Conservation (phyloP, 2,113 vertebrate species). For the Desmodus rotundus region DNA sequence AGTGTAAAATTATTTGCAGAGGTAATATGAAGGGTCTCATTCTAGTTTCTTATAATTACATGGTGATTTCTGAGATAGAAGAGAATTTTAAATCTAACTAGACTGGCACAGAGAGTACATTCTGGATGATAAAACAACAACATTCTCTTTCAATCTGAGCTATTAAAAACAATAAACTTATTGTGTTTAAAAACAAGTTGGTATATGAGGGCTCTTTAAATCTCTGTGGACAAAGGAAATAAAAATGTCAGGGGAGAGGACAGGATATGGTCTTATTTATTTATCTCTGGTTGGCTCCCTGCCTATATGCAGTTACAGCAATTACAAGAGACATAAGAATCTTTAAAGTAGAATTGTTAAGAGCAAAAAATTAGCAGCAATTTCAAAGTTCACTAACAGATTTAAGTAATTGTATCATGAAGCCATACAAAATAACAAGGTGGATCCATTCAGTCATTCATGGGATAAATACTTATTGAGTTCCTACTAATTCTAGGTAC, state of each 20-base stretch:
- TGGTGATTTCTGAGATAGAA: background rate
- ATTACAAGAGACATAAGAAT: background rate
- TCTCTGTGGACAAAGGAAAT: background rate
- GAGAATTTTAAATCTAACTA: background rate
- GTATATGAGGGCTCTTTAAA: background rate
- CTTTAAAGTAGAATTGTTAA: background rate
- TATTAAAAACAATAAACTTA: background rate
- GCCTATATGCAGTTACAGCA: background rate
- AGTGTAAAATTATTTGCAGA: background rate
- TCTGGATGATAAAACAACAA: constrained; percentile 11
- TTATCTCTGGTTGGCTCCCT: background rate
- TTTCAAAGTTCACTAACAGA: background rate
- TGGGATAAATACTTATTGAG: background rate
- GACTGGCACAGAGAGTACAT: background rate
- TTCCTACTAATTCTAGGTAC: background rate
- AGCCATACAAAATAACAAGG: background rate
- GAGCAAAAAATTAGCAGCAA: background rate
- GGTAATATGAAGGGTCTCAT: background rate
- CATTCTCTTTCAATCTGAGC: background rate
- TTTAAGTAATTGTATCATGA: background rate
- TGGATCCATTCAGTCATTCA: background rate
- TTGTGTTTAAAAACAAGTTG: background rate
- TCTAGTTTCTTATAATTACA: background rate
- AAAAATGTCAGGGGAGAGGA: background rate
- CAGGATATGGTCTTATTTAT: constrained; percentile 16